Evolutionary conservation across 2,888 invertebrate genomes (phyloP).

Genomic region (Leucoptera coffeella): DNA sequence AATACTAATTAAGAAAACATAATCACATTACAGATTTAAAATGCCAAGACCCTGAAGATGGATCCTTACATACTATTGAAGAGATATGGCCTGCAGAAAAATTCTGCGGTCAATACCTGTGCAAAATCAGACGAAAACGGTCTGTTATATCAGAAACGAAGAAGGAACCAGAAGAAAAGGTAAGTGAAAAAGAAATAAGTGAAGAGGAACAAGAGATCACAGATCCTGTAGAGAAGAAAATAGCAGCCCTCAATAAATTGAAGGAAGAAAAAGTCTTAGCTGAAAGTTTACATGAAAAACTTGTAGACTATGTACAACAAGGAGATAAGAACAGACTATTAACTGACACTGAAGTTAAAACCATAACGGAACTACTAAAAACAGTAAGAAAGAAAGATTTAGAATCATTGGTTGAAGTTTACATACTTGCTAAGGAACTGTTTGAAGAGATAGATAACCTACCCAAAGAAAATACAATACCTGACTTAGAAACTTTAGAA

Average conservation of each 20-base stretch:
- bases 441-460: slow-evolving; percentile 32
- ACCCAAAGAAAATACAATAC: too few relatives aligned
- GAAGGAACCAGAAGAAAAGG: too few relatives aligned
- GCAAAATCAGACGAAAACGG: slow-evolving; percentile 20
- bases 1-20: too few relatives aligned
- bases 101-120: slow-evolving; percentile 41
- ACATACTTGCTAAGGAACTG: slow-evolving; percentile 35
- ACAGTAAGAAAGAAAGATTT: slow-evolving; percentile 33
- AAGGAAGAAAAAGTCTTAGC: too few relatives aligned
- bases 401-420: slow-evolving; percentile 34
- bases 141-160: too few relatives aligned
- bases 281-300: too few relatives aligned
- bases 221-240: too few relatives aligned
- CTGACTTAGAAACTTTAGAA: too few relatives aligned
- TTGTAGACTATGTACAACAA: too few relatives aligned
- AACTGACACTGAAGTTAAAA: slow-evolving; percentile 25
- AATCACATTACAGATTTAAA: slow-evolving; percentile 29
- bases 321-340: slow-evolving; percentile 28
- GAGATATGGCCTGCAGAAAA: slow-evolving; percentile 29
- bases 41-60: slow-evolving; percentile 40
- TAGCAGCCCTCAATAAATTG: too few relatives aligned
- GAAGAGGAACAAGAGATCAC: too few relatives aligned
- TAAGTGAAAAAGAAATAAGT: too few relatives aligned
- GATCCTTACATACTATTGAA: slow-evolving; percentile 23
- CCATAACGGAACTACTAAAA: slow-evolving; percentile 22